A percentile compares a stretch with the other conserved stretches of the same genome.
Evolutionary conservation across 53 echinoderm and acorn worm species (phyloP).

Genomic region (Mesocentrotus franciscanus): DNA sequence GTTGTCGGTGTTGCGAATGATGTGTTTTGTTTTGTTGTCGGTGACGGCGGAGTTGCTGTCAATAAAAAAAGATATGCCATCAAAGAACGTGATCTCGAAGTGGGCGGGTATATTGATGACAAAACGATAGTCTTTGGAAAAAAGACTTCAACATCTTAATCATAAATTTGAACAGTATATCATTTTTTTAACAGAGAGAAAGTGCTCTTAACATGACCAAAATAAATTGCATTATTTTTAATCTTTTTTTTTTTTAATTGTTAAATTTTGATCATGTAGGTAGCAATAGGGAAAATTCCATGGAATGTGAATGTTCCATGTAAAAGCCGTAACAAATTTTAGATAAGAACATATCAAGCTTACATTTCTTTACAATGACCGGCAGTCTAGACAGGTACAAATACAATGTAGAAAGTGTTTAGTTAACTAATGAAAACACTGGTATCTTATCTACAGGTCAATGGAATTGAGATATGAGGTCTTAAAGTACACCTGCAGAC

Average conservation of each 20-base stretch:
- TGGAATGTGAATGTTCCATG: too few species aligned
- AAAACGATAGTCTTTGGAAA: background rate
- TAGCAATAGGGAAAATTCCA: too few species aligned
- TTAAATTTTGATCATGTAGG: too few species aligned
- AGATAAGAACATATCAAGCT: too few species aligned
- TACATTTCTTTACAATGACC: too few species aligned
- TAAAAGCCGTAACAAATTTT: too few species aligned
- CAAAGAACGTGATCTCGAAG: background rate
- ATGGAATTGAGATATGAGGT: background rate
- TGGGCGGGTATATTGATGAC: background rate
- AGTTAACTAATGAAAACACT: background rate
- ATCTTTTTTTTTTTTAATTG: too few species aligned
- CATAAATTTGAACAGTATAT: too few species aligned
- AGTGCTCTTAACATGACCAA: too few species aligned
- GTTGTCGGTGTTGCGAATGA: constrained; percentile 1
- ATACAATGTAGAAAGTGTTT: background rate
- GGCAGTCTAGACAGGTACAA: background rate
- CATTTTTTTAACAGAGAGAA: too few species aligned
- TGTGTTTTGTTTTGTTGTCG: background rate
- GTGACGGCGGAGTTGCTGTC: background rate
- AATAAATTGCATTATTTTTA: too few species aligned
- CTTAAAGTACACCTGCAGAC: background rate
- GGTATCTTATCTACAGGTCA: background rate
- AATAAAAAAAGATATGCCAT: background rate
- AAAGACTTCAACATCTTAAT: too few species aligned